Evolutionary conservation across 2,797 vertebrate genomes (phyloP), one percentile per base, ranked within the genome.

Genomic region (Micropoecilia bifurca): DNA sequence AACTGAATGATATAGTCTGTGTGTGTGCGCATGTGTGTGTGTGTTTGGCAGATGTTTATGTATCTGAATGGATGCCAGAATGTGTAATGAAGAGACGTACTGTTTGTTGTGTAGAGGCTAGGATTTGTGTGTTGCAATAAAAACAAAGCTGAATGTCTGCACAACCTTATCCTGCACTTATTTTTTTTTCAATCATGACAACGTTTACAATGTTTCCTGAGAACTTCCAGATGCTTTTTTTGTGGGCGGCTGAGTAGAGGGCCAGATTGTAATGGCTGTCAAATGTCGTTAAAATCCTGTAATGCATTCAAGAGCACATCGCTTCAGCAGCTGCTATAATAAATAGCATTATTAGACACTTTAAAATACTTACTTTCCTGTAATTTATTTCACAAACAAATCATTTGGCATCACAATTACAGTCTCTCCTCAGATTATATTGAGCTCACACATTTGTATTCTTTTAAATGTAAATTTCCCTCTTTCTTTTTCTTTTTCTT

Each of bases 381-480:
- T 91, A 80, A 90, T 94, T 95, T 94, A 95, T 95, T 95, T 93
- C 94, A 94, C 92, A 92, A 91, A 93, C 93, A 93, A 89, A 84
- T 93, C 81, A 94, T 95, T 95, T 95, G 95, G 93, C 93, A 93
- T 94, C 93, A 95, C 91, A 90, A 91, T 90, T 92, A 94, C 93
- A 93, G 83, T 93, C 91, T 93, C 83, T 91, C 88, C 77, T 92
- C 83, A 47, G 89, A 86, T 91, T 92, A 94, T 90, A 93, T 63
- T 88, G 91, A 93, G 87, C 88, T 93, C 80, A 87, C 78, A 71
- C 68, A 46, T 45, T 71, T 68, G 43, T 48, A 88, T 85, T 87
- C 85, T 12, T 80, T 90, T 91, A 86, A 88, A 91, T 89, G 89
- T 91, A 91, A 90, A 87, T 89, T 92, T 94, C 92, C 93, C 91